Evolutionary conservation across 2,888 invertebrate species (phyloP), one percentile per base, ranked within the genome.

Genomic region (Acleris cristana): DNA sequence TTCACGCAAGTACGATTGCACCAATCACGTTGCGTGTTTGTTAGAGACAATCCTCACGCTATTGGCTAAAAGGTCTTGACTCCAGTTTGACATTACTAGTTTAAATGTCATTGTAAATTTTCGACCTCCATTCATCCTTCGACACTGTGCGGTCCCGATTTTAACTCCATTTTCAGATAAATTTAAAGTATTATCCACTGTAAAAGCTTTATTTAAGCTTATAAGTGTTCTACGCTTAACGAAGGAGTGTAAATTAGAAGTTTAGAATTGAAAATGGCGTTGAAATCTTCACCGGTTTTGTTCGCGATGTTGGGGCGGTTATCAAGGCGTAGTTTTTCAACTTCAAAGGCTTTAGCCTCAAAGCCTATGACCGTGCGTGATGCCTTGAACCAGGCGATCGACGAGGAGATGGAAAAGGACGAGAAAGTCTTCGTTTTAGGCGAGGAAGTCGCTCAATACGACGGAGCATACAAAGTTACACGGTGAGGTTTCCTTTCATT

Each of bases 371-470:
- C 98, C 6, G 98, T 99, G 3, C 94, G 99, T 83, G 99, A 99
- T 95, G 99, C 99, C 66, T 92, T 99, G 64, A 99, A 99, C 91
- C 94, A 96, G 69, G 99, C 99, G 0, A 93, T 99, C 83, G 99
- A 99, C 85, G 99, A 99, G 84, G 99, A 99, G 93, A 96, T 99
- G 95, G 96, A 96, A 78, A 94, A 96, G 70, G 99, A 99, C 85
- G 98, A 99, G 44, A 94, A 94, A 69, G 98, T 98, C 0, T 98
- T 98, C 85, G 83, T 99, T 52, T 79, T 99, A 71, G 99, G 99
- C 51, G 99, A 99, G 88, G 99, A 99, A 93, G 99, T 99, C 1
- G 99, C 99, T n/a, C 96, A 97, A 89, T 99, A 99, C 82, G 99
- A 99, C 84, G 99, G 99, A 71, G 99, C 99, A 58, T 99, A 99